A percentile compares a stretch with the other conserved stretches of the same genome.
Evolutionary conservation across 2,113 vertebrate species (phyloP).

Genomic region (Lamprologus sp.): DNA sequence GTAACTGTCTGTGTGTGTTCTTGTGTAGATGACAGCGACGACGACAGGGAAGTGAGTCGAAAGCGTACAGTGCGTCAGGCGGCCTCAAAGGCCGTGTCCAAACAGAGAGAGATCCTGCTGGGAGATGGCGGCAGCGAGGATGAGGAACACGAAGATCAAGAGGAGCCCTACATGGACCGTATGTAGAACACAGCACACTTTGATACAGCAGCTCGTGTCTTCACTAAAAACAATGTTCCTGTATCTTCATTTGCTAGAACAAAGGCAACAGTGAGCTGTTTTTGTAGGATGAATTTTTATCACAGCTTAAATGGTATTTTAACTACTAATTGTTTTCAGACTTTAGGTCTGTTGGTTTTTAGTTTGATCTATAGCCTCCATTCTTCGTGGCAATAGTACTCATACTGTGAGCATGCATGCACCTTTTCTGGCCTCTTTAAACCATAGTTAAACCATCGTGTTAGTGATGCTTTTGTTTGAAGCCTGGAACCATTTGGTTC

Average conservation of each 20-base stretch:
- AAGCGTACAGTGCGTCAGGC: conserved; percentile 94
- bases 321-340: background rate
- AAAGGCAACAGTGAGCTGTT: background rate
- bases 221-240: background rate
- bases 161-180: conserved; percentile 88
- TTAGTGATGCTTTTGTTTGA: background rate
- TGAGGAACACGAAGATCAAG: conserved; percentile 88
- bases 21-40: conserved; percentile 86
- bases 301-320: background rate
- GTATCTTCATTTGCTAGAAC: background rate
- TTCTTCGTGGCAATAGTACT: background rate
- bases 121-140: conserved; percentile 94
- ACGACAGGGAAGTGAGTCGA: conserved; percentile 91
- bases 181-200: conserved; percentile 36
- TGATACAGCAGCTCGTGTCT: background rate
- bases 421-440: background rate
- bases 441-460: background rate
- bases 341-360: background rate
- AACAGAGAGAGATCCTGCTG: conserved; percentile 95
- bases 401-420: background rate
- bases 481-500: background rate
- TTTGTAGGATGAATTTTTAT: background rate
- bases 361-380: background rate
- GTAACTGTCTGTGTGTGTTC: background rate
- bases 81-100: conserved; percentile 94